phyloP scores from a whole-genome alignment of 2,113 vertebrate genomes.

The Pachyramphus minor region DNA sequence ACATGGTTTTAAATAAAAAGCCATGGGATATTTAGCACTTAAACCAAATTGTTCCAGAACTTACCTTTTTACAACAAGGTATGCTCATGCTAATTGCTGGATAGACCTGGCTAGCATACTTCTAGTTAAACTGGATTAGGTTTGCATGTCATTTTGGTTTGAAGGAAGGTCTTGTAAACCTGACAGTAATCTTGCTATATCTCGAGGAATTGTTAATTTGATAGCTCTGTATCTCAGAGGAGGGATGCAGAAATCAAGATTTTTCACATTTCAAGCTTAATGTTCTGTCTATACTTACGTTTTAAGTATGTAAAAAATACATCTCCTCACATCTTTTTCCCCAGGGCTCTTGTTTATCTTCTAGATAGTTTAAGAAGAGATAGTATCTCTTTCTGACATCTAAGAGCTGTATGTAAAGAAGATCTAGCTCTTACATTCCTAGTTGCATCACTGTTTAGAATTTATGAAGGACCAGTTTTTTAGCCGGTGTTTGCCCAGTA shows the following conservation, averaged over 20 bases:
- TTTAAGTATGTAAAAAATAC: background rate
- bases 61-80: background rate
- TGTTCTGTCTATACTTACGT: background rate
- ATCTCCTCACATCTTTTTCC: background rate
- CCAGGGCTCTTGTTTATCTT: background rate
- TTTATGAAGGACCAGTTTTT: background rate
- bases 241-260: background rate
- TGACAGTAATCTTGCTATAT: background rate
- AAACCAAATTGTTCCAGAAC: background rate
- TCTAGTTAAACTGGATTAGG: background rate
- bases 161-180: background rate
- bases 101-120: background rate
- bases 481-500: background rate
- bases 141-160: background rate
- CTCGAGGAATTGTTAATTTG: background rate
- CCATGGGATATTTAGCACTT: background rate
- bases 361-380: background rate
- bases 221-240: background rate
- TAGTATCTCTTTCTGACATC: background rate
- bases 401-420: background rate
- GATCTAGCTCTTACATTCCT: background rate
- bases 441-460: background rate
- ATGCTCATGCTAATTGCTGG: background rate
- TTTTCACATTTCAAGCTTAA: background rate
- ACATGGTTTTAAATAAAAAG: background rate